These are phyloP conservation scores for Archegozetes longisetosus DNA, from an alignment of 1,140 invertebrate species.

Conservation along the genomic window DNA sequence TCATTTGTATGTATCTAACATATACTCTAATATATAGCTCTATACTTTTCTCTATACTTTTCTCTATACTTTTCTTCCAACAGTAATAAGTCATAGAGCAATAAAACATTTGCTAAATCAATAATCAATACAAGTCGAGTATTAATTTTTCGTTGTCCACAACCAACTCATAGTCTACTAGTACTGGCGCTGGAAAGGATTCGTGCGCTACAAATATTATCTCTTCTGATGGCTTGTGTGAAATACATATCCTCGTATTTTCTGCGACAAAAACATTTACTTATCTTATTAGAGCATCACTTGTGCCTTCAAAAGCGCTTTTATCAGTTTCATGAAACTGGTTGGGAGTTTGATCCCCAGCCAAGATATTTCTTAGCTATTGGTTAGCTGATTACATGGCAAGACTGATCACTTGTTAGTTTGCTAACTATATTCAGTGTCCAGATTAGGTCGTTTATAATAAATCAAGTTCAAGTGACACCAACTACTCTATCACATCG, in stretches of 20 bases:
- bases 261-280: background rate
- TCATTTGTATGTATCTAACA: background rate
- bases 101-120: background rate
- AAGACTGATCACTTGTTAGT: background rate
- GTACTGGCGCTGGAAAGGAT: background rate
- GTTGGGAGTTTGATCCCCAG: background rate
- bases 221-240: background rate
- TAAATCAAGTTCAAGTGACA: background rate
- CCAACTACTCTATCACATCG: background rate
- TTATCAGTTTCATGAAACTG: background rate
- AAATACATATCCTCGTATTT: background rate
- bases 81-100: background rate
- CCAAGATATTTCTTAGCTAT: background rate
- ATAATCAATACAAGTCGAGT: background rate
- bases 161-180: background rate
- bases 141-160: too few relatives aligned
- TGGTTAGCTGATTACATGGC: background rate
- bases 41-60: background rate
- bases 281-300: background rate
- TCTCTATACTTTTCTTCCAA: background rate
- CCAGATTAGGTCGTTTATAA: background rate
- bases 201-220: background rate
- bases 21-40: background rate
- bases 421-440: background rate
- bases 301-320: background rate